A percentile compares a stretch with the other conserved stretches of the same genome.
Conservation (phyloP, 2,113 vertebrate genomes). For the Hemichromis elongatus region DNA sequence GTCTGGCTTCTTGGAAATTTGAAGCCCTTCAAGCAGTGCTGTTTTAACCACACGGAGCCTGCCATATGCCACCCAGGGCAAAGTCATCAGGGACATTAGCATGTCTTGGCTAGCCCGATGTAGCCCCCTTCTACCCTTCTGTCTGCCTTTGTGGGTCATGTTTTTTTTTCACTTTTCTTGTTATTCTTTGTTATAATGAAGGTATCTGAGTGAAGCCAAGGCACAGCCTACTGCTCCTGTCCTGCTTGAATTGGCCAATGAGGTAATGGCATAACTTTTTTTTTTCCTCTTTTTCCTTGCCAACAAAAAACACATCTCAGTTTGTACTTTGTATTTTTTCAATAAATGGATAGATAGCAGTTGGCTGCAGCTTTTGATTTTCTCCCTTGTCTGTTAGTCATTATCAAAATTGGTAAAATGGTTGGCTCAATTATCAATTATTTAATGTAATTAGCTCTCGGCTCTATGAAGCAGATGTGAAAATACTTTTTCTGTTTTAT, state of each 20-base stretch:
- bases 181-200: constrained; percentile 76
- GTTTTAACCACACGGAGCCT: constrained; percentile 65
- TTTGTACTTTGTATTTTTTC: constrained; percentile 5
- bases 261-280: constrained; percentile 79
- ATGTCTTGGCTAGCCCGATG: constrained; percentile 77
- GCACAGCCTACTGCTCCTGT: constrained; percentile 82
- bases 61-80: constrained; percentile 75
- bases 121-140: constrained; percentile 72
- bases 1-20: constrained; percentile 69
- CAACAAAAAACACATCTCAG: neutral
- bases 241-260: constrained; percentile 91
- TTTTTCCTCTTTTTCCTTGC: neutral
- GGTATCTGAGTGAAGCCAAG: constrained; percentile 84
- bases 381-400: constrained; percentile 78
- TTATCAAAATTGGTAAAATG: constrained; percentile 89
- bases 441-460: constrained; percentile 81
- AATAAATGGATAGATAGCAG: constrained; percentile 50
- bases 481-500: constrained; percentile 74
- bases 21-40: constrained; percentile 65
- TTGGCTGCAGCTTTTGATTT: constrained; percentile 66
- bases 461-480: constrained; percentile 76
- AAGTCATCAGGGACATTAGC: constrained; percentile 71
- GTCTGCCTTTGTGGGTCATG: constrained; percentile 69
- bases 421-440: constrained; percentile 85
- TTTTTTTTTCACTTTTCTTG: constrained; percentile 43